A percentile compares a stretch with the other conserved stretches of the same genome.
Conservation (phyloP, 92 coral and sea anemone genomes). For the Virgularia gustaviana region DNA sequence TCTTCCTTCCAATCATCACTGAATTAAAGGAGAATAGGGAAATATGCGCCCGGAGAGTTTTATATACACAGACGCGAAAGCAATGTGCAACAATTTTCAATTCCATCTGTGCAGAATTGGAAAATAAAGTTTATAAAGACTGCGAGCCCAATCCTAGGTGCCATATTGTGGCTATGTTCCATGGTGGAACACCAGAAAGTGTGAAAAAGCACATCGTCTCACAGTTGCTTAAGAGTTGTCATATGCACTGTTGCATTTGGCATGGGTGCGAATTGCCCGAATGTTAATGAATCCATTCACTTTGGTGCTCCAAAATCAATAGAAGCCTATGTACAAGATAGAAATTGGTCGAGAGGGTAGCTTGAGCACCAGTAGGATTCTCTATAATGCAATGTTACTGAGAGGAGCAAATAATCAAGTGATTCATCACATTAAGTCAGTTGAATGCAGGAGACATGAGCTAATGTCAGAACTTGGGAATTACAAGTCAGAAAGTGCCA, state of each 20-base stretch:
- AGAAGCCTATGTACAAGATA: conserved; percentile 25
- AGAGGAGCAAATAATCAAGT: not conserved
- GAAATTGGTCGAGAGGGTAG: conserved; percentile 21
- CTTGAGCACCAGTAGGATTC: not conserved
- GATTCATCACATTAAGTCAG: not conserved
- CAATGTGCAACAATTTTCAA: not conserved
- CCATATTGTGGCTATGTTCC: not conserved
- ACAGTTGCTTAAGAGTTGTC: not conserved
- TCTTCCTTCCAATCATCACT: conserved; percentile 19
- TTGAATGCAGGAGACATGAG: no score
- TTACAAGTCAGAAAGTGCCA: not conserved
- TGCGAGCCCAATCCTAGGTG: not conserved
- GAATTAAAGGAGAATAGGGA: conserved; percentile 8
- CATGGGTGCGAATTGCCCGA: conserved; percentile 27
- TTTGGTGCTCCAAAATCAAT: conserved; percentile 11
- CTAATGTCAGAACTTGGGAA: not conserved
- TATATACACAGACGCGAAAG: not conserved
- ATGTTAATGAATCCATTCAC: conserved; percentile 19
- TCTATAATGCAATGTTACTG: conserved; percentile 14
- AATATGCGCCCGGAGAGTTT: not conserved
- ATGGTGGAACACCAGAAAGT: conserved; percentile 11
- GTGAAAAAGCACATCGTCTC: conserved; percentile 1
- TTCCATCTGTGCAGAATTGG: not conserved
- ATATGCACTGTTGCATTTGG: conserved; percentile 24
- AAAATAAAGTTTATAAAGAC: not conserved